A percentile compares a stretch with the other conserved stretches of the same genome.
These are phyloP conservation scores for Atherinosoma microstoma DNA, from an alignment of 2,797 vertebrate species.

Conservation along the genomic window DNA sequence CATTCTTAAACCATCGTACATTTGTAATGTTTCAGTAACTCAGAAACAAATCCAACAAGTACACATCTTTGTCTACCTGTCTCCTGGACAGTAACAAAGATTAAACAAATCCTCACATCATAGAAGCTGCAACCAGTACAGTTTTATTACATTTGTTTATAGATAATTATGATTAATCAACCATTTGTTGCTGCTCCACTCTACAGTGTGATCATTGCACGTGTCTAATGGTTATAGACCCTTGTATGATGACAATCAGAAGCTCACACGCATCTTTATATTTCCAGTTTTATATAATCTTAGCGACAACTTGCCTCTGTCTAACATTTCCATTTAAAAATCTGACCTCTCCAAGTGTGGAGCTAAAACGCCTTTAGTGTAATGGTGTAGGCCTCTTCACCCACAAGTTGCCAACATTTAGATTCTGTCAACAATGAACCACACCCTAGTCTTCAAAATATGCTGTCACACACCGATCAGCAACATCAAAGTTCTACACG, in stretches of 20 bases:
- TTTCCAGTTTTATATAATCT: neutral
- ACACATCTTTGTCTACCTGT: too few relatives aligned
- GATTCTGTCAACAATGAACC: constrained; percentile 6
- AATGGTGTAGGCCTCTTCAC: neutral
- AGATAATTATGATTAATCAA: neutral
- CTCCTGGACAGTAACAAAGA: too few relatives aligned
- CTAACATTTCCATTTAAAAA: neutral
- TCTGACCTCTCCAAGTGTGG: too few relatives aligned
- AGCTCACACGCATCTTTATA: neutral
- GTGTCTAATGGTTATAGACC: neutral
- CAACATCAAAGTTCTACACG: neutral
- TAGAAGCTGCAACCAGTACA: neutral
- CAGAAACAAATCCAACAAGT: too few relatives aligned
- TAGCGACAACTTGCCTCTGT: too few relatives aligned
- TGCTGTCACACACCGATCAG: neutral
- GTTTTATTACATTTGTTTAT: too few relatives aligned
- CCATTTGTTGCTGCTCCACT: neutral
- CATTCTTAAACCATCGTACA: too few relatives aligned
- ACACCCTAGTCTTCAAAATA: neutral
- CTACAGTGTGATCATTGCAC: neutral
- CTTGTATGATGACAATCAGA: neutral
- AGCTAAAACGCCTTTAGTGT: neutral
- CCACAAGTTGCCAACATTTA: neutral
- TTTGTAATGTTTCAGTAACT: too few relatives aligned
- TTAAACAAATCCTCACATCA: neutral